Conservation (phyloP, 2,797 vertebrate species). For the Chrysolophus pictus region DNA sequence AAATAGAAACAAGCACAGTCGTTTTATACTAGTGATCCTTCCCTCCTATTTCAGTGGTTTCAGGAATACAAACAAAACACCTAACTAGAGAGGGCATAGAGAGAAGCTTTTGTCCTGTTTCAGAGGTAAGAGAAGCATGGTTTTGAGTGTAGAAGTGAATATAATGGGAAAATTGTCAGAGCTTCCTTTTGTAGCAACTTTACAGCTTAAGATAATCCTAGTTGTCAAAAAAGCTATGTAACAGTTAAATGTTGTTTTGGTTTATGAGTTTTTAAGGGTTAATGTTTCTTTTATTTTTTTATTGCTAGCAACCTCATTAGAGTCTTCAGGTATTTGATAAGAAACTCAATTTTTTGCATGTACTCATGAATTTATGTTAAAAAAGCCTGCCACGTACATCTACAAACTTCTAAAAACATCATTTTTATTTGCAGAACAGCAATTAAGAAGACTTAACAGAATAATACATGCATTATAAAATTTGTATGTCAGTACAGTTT, state of each 20-base stretch:
- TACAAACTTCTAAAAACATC: neutral
- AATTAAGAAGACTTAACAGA: neutral
- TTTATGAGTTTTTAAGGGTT: neutral
- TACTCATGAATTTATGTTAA: neutral
- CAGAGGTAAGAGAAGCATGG: neutral
- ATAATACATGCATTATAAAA: neutral
- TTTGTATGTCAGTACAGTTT: neutral
- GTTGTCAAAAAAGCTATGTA: neutral
- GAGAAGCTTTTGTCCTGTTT: neutral
- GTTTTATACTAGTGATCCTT: neutral
- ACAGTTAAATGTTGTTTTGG: neutral
- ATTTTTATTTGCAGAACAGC: neutral
- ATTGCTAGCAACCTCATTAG: neutral
- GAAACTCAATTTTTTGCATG: neutral
- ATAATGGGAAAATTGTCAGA: neutral
- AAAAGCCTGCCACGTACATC: neutral
- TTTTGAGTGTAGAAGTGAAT: neutral
- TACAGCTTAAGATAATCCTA: neutral
- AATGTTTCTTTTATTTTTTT: neutral
- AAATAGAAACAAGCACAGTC: rapidly evolving
- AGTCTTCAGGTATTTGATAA: neutral
- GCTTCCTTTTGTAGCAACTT: neutral
- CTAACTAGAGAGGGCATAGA: neutral
- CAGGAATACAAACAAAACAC: neutral
- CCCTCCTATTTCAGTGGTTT: neutral